A percentile compares a stretch with the other conserved stretches of the same genome.
Conservation (phyloP, 2,888 invertebrate species). For the Platycnemis pennipes region DNA sequence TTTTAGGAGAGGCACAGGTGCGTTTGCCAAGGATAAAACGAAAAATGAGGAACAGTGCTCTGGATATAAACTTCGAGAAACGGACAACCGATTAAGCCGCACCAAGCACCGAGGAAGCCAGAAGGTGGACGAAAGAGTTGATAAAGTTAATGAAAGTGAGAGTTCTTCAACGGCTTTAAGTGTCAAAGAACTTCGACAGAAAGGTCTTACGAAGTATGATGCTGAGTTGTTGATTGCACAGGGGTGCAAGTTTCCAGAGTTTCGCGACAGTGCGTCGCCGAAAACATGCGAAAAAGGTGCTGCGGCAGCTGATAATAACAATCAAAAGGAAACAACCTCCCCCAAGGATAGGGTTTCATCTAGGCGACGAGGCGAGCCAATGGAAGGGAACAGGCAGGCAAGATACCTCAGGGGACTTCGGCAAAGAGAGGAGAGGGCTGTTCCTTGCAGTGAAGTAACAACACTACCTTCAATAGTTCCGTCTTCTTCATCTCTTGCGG, state of each 20-base stretch:
- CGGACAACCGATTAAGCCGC: slow-evolving; percentile 95
- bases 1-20: slow-evolving; percentile 88
- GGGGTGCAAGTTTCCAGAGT: slow-evolving; percentile 87
- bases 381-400: slow-evolving; percentile 33
- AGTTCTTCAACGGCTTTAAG: slow-evolving; percentile 81
- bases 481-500: slow-evolving; percentile 44
- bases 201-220: slow-evolving; percentile 93
- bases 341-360: background rate
- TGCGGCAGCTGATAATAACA: slow-evolving; percentile 17
- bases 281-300: slow-evolving; percentile 64
- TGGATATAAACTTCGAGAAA: slow-evolving; percentile 95
- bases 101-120: slow-evolving; percentile 83
- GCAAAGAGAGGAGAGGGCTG: slow-evolving; percentile 35
- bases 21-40: slow-evolving; percentile 87
- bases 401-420: slow-evolving; percentile 40
- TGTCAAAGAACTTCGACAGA: slow-evolving; percentile 91
- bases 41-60: slow-evolving; percentile 83
- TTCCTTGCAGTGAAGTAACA: slow-evolving; percentile 15
- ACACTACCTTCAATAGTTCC: slow-evolving; percentile 50
- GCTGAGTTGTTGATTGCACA: slow-evolving; percentile 92
- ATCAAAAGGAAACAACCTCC: background rate
- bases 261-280: slow-evolving; percentile 75
- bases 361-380: slow-evolving; percentile 48
- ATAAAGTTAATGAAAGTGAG: slow-evolving; percentile 76
- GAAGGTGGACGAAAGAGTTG: slow-evolving; percentile 73